Percentiles rank a stretch among this genome's conserved stretches.
phyloP scores from a whole-genome alignment of 2,797 vertebrate species.

The Chloroceryle inda region DNA sequence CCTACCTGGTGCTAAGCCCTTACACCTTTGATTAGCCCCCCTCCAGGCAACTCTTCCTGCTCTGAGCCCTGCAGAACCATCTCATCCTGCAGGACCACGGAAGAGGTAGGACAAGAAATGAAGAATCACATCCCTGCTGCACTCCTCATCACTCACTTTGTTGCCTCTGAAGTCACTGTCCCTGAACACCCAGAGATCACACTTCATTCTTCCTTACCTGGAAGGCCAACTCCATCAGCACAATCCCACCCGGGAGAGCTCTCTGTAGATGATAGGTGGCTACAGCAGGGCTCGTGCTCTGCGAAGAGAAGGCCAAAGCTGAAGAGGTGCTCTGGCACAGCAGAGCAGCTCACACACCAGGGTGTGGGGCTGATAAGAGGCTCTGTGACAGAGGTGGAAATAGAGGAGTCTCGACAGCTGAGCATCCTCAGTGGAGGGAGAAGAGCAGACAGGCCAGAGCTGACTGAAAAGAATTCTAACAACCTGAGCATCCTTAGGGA shows the following conservation, averaged over 20 bases:
- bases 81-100: background rate
- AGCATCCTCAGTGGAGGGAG: background rate
- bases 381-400: background rate
- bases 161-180: background rate
- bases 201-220: slow-evolving; percentile 83
- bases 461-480: background rate
- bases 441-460: background rate
- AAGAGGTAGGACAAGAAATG: background rate
- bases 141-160: background rate
- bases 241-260: slow-evolving; percentile 96
- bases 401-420: background rate
- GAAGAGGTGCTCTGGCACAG: background rate
- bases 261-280: slow-evolving; percentile 93
- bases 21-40: background rate
- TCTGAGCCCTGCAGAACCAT: background rate
- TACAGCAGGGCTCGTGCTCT: slow-evolving; percentile 83
- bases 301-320: slow-evolving; percentile 47
- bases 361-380: background rate
- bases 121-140: background rate
- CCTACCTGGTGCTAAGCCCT: background rate
- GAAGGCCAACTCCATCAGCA: slow-evolving; percentile 96
- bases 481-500: background rate
- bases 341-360: background rate
- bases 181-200: background rate
- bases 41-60: background rate